Evolutionary conservation across 2,113 vertebrate species (phyloP).

Genomic region (Nansenia antarctica): DNA sequence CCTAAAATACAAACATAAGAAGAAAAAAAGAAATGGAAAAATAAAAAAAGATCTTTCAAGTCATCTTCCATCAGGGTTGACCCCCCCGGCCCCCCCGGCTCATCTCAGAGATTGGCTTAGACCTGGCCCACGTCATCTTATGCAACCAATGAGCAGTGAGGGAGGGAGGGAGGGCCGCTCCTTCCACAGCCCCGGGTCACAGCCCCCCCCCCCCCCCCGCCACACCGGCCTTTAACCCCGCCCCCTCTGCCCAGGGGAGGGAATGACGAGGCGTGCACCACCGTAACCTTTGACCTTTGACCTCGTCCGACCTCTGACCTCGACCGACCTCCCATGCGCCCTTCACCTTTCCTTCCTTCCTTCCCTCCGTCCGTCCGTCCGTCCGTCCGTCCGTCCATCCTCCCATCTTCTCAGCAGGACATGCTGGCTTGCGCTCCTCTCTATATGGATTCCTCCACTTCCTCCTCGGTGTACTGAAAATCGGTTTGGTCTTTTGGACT

Average conservation of each 20-base stretch:
- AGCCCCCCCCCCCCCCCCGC: too few species aligned
- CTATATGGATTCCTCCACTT: constrained; percentile 2
- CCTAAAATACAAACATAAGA: constrained; percentile 26
- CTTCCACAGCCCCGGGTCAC: constrained; percentile 25
- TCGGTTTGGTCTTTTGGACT: constrained; percentile 25
- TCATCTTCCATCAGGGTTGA: constrained; percentile 38
- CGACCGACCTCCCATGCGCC: neutral
- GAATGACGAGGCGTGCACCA: constrained; percentile 22
- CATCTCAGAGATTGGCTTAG: constrained; percentile 9
- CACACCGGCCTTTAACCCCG: constrained; percentile 29
- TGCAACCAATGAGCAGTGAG: constrained; percentile 6
- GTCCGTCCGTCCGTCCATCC: constrained; percentile 17
- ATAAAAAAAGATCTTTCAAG: constrained; percentile 53
- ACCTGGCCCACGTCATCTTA: constrained; percentile 16
- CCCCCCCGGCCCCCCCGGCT: constrained; percentile 28
- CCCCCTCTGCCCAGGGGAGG: constrained; percentile 9
- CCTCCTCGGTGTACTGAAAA: constrained; percentile 27
- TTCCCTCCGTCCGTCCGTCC: constrained; percentile 8
- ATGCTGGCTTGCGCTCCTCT: neutral
- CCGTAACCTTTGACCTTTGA: neutral
- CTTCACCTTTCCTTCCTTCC: neutral
- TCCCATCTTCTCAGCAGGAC: constrained; percentile 6
- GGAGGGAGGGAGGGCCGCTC: constrained; percentile 4
- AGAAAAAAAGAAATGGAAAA: constrained; percentile 29
- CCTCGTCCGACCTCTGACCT: neutral